Evolutionary conservation across 2,113 vertebrate genomes (phyloP).

Genomic region (Ctenomys sociabilis): DNA sequence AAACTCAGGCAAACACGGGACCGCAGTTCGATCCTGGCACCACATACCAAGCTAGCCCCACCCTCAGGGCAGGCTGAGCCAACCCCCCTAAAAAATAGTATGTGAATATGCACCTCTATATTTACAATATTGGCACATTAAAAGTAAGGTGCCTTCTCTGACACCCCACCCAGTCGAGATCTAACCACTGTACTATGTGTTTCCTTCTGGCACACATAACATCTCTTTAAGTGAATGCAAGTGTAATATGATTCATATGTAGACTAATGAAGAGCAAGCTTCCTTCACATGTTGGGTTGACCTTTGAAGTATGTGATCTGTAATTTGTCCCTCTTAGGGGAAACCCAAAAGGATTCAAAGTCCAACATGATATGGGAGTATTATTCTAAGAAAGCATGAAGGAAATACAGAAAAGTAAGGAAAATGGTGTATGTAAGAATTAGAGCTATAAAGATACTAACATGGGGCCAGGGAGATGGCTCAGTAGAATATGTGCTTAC

Average conservation of each 20-base stretch:
- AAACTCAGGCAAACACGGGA: no score
- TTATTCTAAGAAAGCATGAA: neutral
- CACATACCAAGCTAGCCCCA: no score
- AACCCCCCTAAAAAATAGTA: neutral
- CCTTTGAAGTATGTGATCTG: neutral
- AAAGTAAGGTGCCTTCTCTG: neutral
- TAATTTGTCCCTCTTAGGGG: neutral
- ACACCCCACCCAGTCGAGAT: neutral
- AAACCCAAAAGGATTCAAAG: constrained; percentile 26
- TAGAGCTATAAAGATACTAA: neutral
- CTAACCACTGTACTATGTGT: neutral
- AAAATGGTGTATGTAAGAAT: neutral
- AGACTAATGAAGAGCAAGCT: neutral
- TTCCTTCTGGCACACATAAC: neutral
- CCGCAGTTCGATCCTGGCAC: no score
- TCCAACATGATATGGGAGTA: neutral
- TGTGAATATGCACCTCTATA: neutral
- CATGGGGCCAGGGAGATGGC: no score
- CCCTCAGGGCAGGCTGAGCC: no score
- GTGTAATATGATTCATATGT: neutral
- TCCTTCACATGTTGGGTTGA: neutral
- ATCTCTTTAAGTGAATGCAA: neutral
- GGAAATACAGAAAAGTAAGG: neutral
- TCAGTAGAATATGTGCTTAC: no score
- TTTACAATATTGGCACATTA: neutral